These are phyloP conservation scores for Cardinalis cardinalis DNA, from an alignment of 2,113 vertebrate genomes.

Conservation along the genomic window DNA sequence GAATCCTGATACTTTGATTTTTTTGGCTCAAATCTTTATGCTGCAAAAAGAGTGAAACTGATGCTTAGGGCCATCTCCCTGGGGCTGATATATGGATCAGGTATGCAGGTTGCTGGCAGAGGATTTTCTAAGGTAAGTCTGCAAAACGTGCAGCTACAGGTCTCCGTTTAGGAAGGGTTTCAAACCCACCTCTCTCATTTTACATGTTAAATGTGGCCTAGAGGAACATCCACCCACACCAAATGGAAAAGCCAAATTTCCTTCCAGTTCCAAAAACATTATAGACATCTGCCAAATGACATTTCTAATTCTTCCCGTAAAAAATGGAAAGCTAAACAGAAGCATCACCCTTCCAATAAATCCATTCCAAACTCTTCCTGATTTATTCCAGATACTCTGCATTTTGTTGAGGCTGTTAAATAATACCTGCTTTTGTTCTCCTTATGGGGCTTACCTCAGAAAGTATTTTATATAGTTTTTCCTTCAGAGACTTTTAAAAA, in stretches of 20 bases:
- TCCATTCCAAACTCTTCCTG: slow-evolving; percentile 46
- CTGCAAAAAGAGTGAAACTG: slow-evolving; percentile 23
- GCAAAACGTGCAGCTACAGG: slow-evolving; percentile 40
- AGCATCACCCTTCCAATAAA: slow-evolving; percentile 51
- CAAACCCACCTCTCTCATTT: slow-evolving; percentile 41
- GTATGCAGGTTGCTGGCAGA: slow-evolving; percentile 36
- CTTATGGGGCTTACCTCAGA: slow-evolving; percentile 19
- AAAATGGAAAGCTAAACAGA: slow-evolving; percentile 52
- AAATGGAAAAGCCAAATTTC: slow-evolving; percentile 59
- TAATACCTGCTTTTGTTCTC: slow-evolving; percentile 25
- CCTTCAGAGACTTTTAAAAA: slow-evolving; percentile 40
- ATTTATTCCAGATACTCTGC: slow-evolving; percentile 43
- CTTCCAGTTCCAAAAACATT: slow-evolving; percentile 58
- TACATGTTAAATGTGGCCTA: slow-evolving; percentile 49
- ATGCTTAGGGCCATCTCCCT: slow-evolving; percentile 29
- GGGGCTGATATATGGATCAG: slow-evolving; percentile 8
- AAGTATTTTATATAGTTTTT: slow-evolving; percentile 36
- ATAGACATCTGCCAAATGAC: slow-evolving; percentile 50
- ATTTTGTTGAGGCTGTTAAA: slow-evolving; percentile 7
- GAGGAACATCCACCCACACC: slow-evolving; percentile 44
- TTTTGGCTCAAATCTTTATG: slow-evolving; percentile 17
- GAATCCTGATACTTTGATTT: slow-evolving; percentile 50
- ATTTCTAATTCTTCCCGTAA: slow-evolving; percentile 63
- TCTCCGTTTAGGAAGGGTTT: slow-evolving; percentile 39
- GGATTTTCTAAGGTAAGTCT: slow-evolving; percentile 32